Conservation (phyloP, 1,140 invertebrate genomes). For the fruit fly (Drosophila melanogaster) region Release_6_plus_ISO1_MT NT_033779.5:7397501-7398000, state of each 20-base stretch:
- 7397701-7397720: conserved; percentile 45
- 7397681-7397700: conserved; percentile 28
- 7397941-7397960: not conserved
- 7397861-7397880: conserved; percentile 29
- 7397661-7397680: conserved; percentile 44
- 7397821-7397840: conserved; percentile 31
- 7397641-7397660: conserved; percentile 73
- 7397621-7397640: conserved; percentile 65
- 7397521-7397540: not conserved
- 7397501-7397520: conserved; percentile 22
- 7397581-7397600: conserved; percentile 61
- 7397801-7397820: conserved; percentile 31
- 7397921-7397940: not conserved
- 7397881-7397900: conserved; percentile 17
- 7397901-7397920: not conserved
- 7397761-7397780: conserved; percentile 48
- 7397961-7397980: too few relatives aligned
- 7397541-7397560: conserved; percentile 11
- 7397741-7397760: conserved; percentile 40
- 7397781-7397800: conserved; percentile 47
- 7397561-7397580: conserved; percentile 9
- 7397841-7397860: conserved; percentile 35
- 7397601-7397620: conserved; percentile 55
- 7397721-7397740: conserved; percentile 44
- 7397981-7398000: too few relatives aligned